Conservation (phyloP, 2,797 vertebrate species). For the Threskiornis aethiopicus region DNA sequence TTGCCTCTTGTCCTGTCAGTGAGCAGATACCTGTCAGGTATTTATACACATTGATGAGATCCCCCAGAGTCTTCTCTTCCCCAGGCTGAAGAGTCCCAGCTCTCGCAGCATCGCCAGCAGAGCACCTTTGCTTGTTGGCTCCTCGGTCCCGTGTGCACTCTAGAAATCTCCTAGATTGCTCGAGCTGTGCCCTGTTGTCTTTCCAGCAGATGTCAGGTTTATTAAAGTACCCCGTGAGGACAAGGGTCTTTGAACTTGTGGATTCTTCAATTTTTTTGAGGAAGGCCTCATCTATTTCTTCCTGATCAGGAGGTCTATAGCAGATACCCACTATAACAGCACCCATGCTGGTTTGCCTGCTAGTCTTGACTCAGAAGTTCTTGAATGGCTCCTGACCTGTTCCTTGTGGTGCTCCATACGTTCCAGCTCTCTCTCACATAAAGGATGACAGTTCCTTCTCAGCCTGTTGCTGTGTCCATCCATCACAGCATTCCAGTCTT, state of each 20-base stretch:
- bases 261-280: background rate
- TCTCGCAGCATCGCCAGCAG: background rate
- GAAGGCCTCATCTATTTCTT: background rate
- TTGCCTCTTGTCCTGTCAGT: background rate
- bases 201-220: background rate
- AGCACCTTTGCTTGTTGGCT: background rate
- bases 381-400: background rate
- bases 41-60: background rate
- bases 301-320: background rate
- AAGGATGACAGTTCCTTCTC: background rate
- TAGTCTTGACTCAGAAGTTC: background rate
- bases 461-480: background rate
- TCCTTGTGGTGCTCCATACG: background rate
- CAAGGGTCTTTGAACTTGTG: background rate
- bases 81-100: background rate
- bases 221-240: background rate
- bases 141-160: background rate
- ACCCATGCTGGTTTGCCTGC: background rate
- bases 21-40: background rate
- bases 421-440: background rate
- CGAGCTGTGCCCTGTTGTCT: background rate
- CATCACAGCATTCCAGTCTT: background rate
- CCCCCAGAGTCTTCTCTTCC: background rate
- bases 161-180: background rate
- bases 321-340: background rate